Evolutionary conservation across 2,797 vertebrate species (phyloP), one percentile per base, ranked within the genome.

Genomic region (Falco biarmicus): DNA sequence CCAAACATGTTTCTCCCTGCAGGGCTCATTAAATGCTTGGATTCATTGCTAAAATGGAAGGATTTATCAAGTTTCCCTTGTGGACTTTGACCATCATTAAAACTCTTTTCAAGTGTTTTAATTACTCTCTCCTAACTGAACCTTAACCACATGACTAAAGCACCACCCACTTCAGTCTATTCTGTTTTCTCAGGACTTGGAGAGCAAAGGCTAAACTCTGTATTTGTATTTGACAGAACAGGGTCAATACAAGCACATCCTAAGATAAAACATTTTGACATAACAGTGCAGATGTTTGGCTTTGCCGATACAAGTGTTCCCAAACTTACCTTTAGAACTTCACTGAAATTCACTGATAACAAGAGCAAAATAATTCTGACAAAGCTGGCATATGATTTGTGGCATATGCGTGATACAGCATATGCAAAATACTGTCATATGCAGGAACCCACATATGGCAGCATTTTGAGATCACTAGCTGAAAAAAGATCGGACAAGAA

Each of bases 341-440:
- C 5, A 28, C 75, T 53, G 68, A 57, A 91, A 57, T 32, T 92
- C 51, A 17, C 56, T 88, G 31, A 57, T 65, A 88, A 81, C 29
- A 22, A 94, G 87, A 92, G 89, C 76, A 66, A 90, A 95, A 56
- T 53, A 76, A 86, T 73, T 77, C 76, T 43, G 43, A 68, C 41
- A 95, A 82, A 91, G 54, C 45, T 89, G 77, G 54, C 32, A 17
- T 56, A 37, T 79, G 69, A 82, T 87, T 90, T 84, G 81, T 83
- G 77, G 39, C 93, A 83, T 76, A 65, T 51, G 56, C 56, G 57
- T 45, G 31, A 76, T 76, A 93, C 47, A 51, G 18, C 78, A 50
- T 68, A 91, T 84, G 90, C 43, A 90, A 89, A 90, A 82, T 37
- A 47, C 56, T 80, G 4, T 84, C 79, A 29, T 31, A 70, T 26